These are phyloP conservation scores for Baronia brevicornis DNA, from an alignment of 2,888 invertebrate species.

Conservation along the genomic window DNA sequence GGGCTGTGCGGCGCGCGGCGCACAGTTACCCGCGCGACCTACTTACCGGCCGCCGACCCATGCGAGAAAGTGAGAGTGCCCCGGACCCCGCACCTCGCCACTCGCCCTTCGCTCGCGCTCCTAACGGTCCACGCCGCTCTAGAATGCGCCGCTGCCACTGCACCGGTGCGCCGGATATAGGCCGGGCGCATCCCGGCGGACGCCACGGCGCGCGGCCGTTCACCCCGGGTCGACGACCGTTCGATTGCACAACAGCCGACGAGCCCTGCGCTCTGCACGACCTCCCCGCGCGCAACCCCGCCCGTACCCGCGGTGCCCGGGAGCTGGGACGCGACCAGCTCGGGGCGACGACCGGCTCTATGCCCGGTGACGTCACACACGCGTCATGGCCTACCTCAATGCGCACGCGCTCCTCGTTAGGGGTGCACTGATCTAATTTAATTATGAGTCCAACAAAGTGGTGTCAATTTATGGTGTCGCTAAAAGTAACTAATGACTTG, in stretches of 20 bases:
- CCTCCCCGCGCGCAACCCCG: conserved; percentile 22
- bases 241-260: conserved; percentile 68
- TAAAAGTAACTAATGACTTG: too few relatives aligned
- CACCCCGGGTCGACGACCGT: conserved; percentile 71
- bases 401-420: conserved; percentile 71
- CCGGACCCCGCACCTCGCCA: conserved; percentile 44
- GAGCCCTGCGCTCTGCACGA: conserved; percentile 34
- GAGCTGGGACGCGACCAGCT: conserved; percentile 53
- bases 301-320: conserved; percentile 33
- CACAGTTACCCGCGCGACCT: conserved; percentile 84
- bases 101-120: conserved; percentile 36
- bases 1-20: conserved; percentile 69
- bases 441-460: conserved; percentile 40
- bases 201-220: conserved; percentile 68
- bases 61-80: conserved; percentile 76
- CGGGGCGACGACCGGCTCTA: conserved; percentile 58
- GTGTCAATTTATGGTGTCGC: too few relatives aligned
- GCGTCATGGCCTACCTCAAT: conserved; percentile 78
- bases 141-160: conserved; percentile 72
- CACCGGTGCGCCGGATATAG: conserved; percentile 75
- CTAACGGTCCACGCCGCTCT: conserved; percentile 74
- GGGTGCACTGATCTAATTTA: conserved; percentile 62
- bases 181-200: conserved; percentile 74
- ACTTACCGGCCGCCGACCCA: conserved; percentile 86
- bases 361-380: conserved; percentile 61